These are phyloP conservation scores for Tympanoctomys barrerae DNA, from an alignment of 2,797 vertebrate species.

Conservation along the genomic window DNA sequence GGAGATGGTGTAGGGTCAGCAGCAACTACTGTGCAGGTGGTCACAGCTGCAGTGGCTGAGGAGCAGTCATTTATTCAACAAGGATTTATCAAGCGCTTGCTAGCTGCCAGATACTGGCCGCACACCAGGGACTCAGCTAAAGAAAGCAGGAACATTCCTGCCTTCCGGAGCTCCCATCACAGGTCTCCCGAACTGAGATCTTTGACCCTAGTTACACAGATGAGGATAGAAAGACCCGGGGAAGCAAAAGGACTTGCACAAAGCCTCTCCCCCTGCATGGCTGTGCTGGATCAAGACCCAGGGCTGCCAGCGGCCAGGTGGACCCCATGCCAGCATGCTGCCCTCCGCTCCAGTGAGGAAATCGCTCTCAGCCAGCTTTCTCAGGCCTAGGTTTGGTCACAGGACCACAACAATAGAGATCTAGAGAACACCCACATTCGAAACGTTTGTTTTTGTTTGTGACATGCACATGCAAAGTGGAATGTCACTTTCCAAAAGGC, in stretches of 20 bases:
- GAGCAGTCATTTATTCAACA: not conserved
- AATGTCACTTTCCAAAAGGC: not conserved
- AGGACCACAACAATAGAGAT: not conserved
- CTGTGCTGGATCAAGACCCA: not conserved
- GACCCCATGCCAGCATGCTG: fast-evolving
- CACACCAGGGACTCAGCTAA: not conserved
- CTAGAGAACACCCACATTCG: not conserved
- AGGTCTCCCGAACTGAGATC: not conserved
- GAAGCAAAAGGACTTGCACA: not conserved
- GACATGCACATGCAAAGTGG: not conserved
- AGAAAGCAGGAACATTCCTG: not conserved
- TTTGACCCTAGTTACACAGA: not conserved
- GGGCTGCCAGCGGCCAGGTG: not conserved
- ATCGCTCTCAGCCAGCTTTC: not conserved
- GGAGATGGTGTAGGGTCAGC: not conserved
- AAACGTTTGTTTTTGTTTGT: not conserved
- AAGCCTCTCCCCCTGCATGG: not conserved
- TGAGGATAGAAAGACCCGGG: not conserved
- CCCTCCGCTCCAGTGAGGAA: not conserved
- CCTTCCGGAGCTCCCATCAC: not conserved
- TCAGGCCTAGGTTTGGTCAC: not conserved
- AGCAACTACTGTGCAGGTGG: not conserved
- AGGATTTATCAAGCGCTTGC: not conserved
- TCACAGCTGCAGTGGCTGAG: not conserved
- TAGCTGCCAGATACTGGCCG: not conserved